Evolutionary conservation across 2,113 vertebrate species (phyloP).

Genomic region (Balaenoptera acutorostrata): DNA sequence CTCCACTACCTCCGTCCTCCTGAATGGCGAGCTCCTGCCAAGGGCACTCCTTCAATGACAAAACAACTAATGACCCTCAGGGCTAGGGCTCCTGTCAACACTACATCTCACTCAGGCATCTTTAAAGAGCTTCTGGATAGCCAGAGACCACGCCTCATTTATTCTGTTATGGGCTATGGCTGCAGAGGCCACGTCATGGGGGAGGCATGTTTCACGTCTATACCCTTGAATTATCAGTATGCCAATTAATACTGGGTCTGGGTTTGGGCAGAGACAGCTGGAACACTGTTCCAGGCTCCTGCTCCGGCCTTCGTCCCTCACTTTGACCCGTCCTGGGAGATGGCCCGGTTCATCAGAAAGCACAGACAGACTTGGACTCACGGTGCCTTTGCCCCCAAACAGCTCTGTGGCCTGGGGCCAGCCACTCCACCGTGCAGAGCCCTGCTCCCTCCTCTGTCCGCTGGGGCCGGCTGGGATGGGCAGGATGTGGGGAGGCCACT

Average conservation of each 20-base stretch:
- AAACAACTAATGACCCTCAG: not conserved
- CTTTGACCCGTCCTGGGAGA: not conserved
- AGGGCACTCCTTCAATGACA: not conserved
- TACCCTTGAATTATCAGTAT: not conserved
- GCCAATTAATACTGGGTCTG: not conserved
- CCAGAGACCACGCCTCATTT: not conserved
- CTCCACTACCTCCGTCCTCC: fast-evolving
- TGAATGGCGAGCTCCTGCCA: not conserved
- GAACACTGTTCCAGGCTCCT: not conserved
- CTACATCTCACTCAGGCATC: not conserved
- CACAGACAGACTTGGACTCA: not conserved
- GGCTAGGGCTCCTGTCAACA: not conserved
- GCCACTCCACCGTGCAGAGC: fast-evolving
- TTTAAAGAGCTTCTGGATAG: not conserved
- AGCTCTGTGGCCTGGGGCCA: not conserved
- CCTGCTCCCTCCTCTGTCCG: not conserved
- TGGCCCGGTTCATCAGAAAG: not conserved
- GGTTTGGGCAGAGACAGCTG: not conserved
- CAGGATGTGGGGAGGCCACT: fast-evolving
- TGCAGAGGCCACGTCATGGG: not conserved
- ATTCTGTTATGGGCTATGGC: not conserved
- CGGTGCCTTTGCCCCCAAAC: not conserved
- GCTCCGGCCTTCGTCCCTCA: not conserved
- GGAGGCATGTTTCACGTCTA: not conserved
- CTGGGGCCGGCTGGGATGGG: not conserved